Percentiles rank a stretch among this genome's conserved stretches.
Evolutionary conservation across 2,113 vertebrate species (phyloP).

Genomic region (Pristiophorus japonicus): DNA sequence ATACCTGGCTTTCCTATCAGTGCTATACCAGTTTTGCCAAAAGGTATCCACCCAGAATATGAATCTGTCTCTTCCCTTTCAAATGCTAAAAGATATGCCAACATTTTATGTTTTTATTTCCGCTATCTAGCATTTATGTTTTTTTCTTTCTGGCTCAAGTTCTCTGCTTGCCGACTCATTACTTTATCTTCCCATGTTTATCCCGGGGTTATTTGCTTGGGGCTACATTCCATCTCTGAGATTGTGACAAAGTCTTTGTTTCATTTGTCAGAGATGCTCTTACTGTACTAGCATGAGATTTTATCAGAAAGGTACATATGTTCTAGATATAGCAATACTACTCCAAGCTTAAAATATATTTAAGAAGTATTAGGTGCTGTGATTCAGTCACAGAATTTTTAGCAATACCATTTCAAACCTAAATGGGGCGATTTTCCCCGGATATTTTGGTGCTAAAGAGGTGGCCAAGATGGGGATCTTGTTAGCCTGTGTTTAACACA

Average conservation of each 20-base stretch:
- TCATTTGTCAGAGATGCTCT: conserved; percentile 44
- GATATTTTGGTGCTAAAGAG: too few species aligned
- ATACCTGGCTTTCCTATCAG: background rate
- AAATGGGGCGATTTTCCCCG: too few species aligned
- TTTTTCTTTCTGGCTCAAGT: background rate
- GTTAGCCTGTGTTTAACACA: too few species aligned
- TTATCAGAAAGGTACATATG: background rate
- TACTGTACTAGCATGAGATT: conserved; percentile 42
- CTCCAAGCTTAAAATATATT: background rate
- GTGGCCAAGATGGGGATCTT: too few species aligned
- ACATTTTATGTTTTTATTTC: background rate
- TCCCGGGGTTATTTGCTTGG: conserved; percentile 43
- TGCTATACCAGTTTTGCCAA: background rate
- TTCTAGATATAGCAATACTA: background rate
- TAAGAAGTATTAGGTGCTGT: background rate
- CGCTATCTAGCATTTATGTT: background rate
- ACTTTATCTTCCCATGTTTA: conserved; percentile 45
- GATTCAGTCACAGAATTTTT: background rate
- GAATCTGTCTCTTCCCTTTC: background rate
- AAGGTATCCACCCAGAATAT: background rate
- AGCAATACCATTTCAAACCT: background rate
- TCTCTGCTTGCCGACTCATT: conserved; percentile 6
- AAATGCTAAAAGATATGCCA: background rate
- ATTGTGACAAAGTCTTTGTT: conserved; percentile 41
- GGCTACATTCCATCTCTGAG: conserved; percentile 47